Base-by-base conservation (phyloP, 2,113 vertebrate species). In the Triplophysa tibetana region DNA sequence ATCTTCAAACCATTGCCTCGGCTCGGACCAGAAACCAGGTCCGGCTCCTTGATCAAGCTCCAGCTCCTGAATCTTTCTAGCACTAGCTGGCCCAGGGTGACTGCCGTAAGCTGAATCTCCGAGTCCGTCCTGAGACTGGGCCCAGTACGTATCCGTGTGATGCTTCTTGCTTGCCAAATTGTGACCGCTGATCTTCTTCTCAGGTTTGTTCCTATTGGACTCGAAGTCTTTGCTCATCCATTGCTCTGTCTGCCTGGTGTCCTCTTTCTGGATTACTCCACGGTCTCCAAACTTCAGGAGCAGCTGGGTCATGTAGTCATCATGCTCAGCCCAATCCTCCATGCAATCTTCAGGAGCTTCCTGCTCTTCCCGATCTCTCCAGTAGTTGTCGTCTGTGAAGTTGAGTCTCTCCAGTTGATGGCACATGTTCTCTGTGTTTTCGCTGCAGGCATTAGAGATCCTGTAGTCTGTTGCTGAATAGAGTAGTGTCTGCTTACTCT, bases 291-390 rank as follows among this genome's bases (percentile, higher is more conserved):
- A 98, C 86, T 97, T 99, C 50, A 99, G 92, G 70, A 98, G 92
- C 65, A 99, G 94, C 74, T 98, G 97, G 17, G 97, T 98, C 97
- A 99, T 96, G 54, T 98, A 99, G 91, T 99, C 97, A 82, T 99
- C 97, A 1, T 98, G 97, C 80, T 99, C 95, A 1, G 96, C 97
- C 97, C 97, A 99, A 82, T 98, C 97, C 87, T 98, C 97, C 5
- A 94, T 94, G 80, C 96, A 94, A 81, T 98, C 96, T 6, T 95
- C 91, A 17, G 82, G 87, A 14, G 41, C 64, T 86, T 96, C 96
- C 8, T 94, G 95, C 65, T 97, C 96, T 58, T 90, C 94, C 54
- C 94, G 88, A 80, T 94, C 94, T 85, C 96, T 95, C 96, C 96
- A 97, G 82, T 94, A 96, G 77, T 93, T 93, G 82, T 96, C 94